Conservation (phyloP, 2,888 invertebrate species). For the Corbicula japonica region DNA sequence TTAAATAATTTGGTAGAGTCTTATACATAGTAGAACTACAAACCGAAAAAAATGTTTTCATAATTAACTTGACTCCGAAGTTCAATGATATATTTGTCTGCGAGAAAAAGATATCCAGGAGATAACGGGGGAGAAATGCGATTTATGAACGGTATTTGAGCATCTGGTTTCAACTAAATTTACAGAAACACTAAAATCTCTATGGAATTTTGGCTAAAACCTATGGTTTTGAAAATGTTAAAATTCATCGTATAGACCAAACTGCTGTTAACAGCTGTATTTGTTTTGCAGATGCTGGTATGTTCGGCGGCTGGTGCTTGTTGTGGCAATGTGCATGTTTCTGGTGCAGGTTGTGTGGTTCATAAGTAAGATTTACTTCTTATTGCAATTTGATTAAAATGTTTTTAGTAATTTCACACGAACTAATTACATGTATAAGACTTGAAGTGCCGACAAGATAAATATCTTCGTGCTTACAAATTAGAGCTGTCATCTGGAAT, state of each 20-base stretch:
- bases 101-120: conserved; percentile 7
- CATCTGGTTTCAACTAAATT: conserved; percentile 31
- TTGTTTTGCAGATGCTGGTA: neutral
- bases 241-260: neutral
- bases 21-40: no score
- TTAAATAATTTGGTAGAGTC: no score
- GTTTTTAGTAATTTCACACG: neutral
- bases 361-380: conserved; percentile 10
- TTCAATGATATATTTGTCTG: conserved; percentile 12
- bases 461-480: neutral
- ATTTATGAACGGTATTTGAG: conserved; percentile 23
- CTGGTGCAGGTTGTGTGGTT: conserved; percentile 22
- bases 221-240: neutral
- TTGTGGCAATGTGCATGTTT: neutral
- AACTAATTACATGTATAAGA: neutral
- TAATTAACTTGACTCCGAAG: no score
- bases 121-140: conserved; percentile 15
- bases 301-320: neutral
- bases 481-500: neutral
- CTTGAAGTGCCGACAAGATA: neutral
- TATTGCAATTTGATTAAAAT: neutral
- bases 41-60: no score
- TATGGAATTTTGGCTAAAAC: neutral
- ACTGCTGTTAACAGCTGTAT: neutral
- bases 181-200: neutral